Base-by-base conservation (phyloP, 2,797 vertebrate genomes). In the Sebastes variabilis region DNA sequence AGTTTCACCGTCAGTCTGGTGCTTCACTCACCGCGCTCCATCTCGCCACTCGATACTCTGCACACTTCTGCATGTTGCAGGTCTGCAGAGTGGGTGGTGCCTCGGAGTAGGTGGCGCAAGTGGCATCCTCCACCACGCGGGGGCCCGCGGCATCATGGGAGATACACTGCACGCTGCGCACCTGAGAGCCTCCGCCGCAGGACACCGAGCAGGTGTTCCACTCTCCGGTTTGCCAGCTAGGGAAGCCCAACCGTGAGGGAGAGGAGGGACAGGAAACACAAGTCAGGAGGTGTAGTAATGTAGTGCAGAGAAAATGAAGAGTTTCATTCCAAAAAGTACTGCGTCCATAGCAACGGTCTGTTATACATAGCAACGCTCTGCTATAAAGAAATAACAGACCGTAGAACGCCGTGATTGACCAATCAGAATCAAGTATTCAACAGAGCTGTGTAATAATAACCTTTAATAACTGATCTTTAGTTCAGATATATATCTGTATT, bases 161-260 rank as follows among this genome's bases (percentile, higher is more conserved):
- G 59, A 96, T 0, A 0, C 99, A 99, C 93, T 97, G 97, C 83
- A 99, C 96, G 0, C 92, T 95, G 74, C 99, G 97, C 6, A 94
- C 91, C 96, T 99, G 98, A 62, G 93, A 95, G 75, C 98, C 98
- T 0, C 97, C 95, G 0, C 97, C 97, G 0, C 99, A 99, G 29
- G 96, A 94, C 20, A 95, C 96, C 0, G 98, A 97, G 92, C 99
- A 99, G 81, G 92, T 0, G 0, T 95, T 95, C 99, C 99, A 99
- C 20, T 97, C 97, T 0, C 97, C 96, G 0, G 91, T 94, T 88
- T 90, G 95, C 99, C 98, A 99, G 94, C 99, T 99, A 85, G 46
- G 67, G 70, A 24, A 67, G 59, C 6, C 6, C 6, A 59, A 60
- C 12, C n/a, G 1, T 8, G 38, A 46, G 20, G 8, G 8, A 55